Percentiles rank a stretch among this genome's conserved stretches.
Conservation (phyloP, 2,888 invertebrate species). For the Thalpophila matura region DNA sequence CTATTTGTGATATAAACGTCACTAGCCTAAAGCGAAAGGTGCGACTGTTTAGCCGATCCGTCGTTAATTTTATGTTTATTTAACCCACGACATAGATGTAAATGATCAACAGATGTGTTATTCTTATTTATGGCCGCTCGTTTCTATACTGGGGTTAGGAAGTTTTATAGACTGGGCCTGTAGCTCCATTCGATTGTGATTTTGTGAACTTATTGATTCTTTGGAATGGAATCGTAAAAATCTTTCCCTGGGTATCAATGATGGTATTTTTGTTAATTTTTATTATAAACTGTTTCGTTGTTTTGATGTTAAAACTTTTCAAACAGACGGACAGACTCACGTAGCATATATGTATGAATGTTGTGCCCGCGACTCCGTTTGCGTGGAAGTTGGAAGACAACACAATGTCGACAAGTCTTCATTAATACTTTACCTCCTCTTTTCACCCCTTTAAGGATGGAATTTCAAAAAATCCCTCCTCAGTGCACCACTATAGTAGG, state of each 20-base stretch:
- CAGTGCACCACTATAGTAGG: too few relatives aligned
- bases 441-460: too few relatives aligned
- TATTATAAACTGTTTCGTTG: neutral
- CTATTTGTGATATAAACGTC: slow-evolving; percentile 11
- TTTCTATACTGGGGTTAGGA: slow-evolving; percentile 10
- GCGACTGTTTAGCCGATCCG: neutral
- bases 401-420: too few relatives aligned
- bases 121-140: slow-evolving; percentile 28
- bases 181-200: too few relatives aligned
- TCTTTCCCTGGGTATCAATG: too few relatives aligned
- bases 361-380: too few relatives aligned
- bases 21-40: slow-evolving; percentile 14
- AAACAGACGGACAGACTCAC: neutral
- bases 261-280: neutral
- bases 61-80: slow-evolving; percentile 31
- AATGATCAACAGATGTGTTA: slow-evolving; percentile 33
- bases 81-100: slow-evolving; percentile 24
- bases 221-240: too few relatives aligned
- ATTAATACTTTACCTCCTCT: too few relatives aligned
- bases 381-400: too few relatives aligned
- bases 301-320: neutral
- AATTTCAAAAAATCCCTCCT: too few relatives aligned
- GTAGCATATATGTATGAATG: too few relatives aligned
- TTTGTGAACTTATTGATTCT: neutral
- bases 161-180: neutral